These are phyloP conservation scores for Xenotilapia flavipinnis DNA, from an alignment of 2,113 vertebrate genomes.

Conservation along the genomic window DNA sequence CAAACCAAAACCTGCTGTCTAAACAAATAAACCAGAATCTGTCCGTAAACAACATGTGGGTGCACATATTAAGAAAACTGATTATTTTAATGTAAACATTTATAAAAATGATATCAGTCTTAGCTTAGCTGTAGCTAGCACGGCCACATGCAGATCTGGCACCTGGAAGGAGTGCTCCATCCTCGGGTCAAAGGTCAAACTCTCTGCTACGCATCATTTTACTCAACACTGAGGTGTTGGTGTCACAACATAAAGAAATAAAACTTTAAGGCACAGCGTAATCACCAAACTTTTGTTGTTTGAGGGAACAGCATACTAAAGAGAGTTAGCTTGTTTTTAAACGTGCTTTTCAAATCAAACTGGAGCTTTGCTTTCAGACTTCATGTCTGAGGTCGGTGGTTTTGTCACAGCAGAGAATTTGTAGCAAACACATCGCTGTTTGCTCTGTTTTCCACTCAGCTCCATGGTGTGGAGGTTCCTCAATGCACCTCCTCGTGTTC, in stretches of 20 bases:
- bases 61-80: neutral
- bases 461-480: accelerated
- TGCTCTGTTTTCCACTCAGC: neutral
- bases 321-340: neutral
- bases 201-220: neutral
- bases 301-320: accelerated
- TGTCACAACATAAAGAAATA: neutral
- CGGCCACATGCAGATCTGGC: neutral
- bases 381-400: neutral
- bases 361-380: neutral
- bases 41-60: accelerated
- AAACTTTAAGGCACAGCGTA: accelerated
- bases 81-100: neutral
- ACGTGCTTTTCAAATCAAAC: accelerated
- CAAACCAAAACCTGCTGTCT: accelerated
- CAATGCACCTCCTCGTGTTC: accelerated
- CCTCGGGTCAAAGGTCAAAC: neutral
- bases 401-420: neutral
- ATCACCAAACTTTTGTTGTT: accelerated
- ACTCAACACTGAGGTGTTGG: neutral
- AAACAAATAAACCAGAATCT: accelerated
- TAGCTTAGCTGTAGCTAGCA: neutral
- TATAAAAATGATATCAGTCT: neutral
- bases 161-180: neutral
- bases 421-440: accelerated